Conservation (phyloP, 2,113 vertebrate species). For the Marmota monax region DNA sequence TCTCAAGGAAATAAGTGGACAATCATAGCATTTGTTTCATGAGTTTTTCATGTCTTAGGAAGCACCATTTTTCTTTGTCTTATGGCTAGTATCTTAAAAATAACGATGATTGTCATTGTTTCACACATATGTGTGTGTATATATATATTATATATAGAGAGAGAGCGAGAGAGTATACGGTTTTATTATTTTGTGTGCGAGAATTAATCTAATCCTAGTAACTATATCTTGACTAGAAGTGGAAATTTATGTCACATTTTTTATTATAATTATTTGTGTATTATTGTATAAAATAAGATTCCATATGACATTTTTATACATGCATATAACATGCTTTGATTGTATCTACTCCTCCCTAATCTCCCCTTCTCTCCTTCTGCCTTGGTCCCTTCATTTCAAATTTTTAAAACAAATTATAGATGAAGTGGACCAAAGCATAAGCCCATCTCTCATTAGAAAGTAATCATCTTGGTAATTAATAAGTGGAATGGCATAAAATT, state of each 20-base stretch:
- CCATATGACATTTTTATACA: not conserved
- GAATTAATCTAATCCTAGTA: not conserved
- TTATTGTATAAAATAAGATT: not conserved
- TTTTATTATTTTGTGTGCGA: not conserved
- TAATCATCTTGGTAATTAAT: not conserved
- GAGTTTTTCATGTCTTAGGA: not conserved
- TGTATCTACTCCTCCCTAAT: not conserved
- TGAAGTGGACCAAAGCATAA: not conserved
- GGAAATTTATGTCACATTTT: slow-evolving; percentile 43
- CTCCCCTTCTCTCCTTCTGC: not conserved
- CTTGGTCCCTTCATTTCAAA: not conserved
- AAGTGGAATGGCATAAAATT: not conserved
- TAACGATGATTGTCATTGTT: not conserved
- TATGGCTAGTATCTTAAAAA: slow-evolving; percentile 50
- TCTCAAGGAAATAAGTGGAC: not conserved
- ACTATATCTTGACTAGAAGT: slow-evolving; percentile 1
- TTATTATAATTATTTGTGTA: not conserved
- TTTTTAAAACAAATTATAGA: slow-evolving; percentile 39
- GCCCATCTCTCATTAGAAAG: slow-evolving; percentile 7
- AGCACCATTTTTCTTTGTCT: not conserved
- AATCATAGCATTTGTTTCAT: not conserved
- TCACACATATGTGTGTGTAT: not conserved
- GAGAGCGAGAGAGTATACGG: too few species aligned
- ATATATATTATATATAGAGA: not conserved
- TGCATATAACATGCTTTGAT: not conserved